Conservation (phyloP, 2,113 vertebrate species). For the Circaetus gallicus region DNA sequence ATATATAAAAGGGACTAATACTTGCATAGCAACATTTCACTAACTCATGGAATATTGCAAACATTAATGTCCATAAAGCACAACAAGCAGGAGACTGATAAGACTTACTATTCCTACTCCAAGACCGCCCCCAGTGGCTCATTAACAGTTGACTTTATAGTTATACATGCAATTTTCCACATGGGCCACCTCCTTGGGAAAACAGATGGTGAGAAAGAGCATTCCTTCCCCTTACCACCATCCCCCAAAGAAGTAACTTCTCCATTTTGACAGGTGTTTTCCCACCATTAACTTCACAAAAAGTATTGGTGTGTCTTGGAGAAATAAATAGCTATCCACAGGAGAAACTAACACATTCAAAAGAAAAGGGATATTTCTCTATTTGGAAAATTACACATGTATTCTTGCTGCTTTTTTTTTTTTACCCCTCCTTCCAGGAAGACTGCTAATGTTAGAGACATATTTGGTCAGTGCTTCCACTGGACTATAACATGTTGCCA, state of each 20-base stretch:
- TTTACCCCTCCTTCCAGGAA: background rate
- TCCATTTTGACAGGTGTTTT: conserved; percentile 33
- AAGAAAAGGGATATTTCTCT: background rate
- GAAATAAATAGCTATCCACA: background rate
- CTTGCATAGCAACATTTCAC: background rate
- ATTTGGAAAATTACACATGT: background rate
- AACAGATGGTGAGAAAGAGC: conserved; percentile 45
- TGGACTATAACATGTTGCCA: background rate
- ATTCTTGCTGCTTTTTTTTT: background rate
- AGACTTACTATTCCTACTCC: background rate
- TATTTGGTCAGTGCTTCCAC: background rate
- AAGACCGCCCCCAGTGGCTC: conserved; percentile 1
- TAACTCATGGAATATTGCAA: background rate
- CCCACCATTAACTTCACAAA: background rate
- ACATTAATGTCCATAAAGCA: background rate
- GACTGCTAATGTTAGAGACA: conserved; percentile 23
- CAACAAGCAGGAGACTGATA: background rate
- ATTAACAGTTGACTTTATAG: conserved; percentile 31
- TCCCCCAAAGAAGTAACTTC: background rate
- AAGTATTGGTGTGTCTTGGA: background rate
- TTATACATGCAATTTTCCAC: conserved; percentile 24
- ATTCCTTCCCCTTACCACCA: background rate
- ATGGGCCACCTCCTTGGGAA: conserved; percentile 25
- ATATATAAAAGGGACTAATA: background rate
- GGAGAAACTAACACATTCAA: background rate